Evolutionary conservation across 2,797 vertebrate species (phyloP).

Genomic region (Tympanoctomys barrerae): DNA sequence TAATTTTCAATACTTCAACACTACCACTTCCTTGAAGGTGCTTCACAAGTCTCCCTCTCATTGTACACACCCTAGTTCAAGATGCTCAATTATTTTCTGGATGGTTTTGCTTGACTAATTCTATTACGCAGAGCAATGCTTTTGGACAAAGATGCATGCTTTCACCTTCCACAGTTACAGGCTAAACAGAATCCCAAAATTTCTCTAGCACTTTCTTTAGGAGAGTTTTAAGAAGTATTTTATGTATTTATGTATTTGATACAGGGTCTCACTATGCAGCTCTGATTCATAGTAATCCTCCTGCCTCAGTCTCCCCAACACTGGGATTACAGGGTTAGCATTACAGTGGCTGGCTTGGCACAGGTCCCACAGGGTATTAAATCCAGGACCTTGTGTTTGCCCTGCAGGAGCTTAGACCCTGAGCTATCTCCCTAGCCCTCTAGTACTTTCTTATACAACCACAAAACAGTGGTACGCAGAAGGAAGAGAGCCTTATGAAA

Average conservation of each 20-base stretch:
- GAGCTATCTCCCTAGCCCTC: too few relatives aligned
- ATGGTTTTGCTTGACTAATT: not conserved
- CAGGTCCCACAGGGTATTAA: too few relatives aligned
- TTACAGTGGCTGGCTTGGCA: too few relatives aligned
- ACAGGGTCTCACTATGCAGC: too few relatives aligned
- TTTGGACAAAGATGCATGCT: not conserved
- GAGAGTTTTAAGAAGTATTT: too few relatives aligned
- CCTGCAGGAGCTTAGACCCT: too few relatives aligned
- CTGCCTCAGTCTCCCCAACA: too few relatives aligned
- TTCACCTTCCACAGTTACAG: not conserved
- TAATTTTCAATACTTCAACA: not conserved
- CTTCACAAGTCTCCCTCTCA: not conserved
- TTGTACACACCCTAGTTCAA: not conserved
- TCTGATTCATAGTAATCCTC: too few relatives aligned
- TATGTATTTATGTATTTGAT: too few relatives aligned
- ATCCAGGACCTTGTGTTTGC: too few relatives aligned
- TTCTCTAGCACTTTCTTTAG: not conserved
- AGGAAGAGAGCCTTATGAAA: not conserved
- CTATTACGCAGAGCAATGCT: not conserved
- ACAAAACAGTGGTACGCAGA: not conserved
- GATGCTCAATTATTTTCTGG: not conserved
- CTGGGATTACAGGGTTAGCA: too few relatives aligned
- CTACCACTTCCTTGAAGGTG: not conserved
- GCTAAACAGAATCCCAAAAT: not conserved
- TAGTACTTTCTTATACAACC: too few relatives aligned